Conservation (phyloP, 1,140 invertebrate genomes). For the Nasonia giraulti region DNA sequence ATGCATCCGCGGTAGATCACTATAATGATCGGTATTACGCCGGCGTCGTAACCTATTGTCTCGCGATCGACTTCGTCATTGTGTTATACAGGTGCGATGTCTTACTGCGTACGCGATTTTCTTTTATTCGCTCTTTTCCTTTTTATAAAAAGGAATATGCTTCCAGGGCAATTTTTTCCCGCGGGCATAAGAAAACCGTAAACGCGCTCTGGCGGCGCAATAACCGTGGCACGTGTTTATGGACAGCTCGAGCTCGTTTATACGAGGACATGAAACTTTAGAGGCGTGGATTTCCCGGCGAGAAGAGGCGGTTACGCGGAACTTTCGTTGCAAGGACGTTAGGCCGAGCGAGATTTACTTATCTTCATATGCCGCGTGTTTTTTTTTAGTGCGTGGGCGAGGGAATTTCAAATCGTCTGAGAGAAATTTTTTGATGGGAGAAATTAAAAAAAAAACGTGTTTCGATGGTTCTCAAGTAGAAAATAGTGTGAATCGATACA, state of each 20-base stretch:
- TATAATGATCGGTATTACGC: no score
- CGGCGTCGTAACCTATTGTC: no score
- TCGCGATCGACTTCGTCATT: no score
- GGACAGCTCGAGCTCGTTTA: slow-evolving; percentile 2
- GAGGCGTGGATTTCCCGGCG: not conserved
- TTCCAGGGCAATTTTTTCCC: not conserved
- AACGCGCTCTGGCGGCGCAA: not conserved
- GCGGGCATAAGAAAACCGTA: not conserved
- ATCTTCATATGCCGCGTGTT: no score
- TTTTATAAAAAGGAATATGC: not conserved
- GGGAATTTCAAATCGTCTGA: not conserved
- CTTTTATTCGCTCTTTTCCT: not conserved
- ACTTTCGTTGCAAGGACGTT: not conserved
- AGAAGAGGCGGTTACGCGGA: not conserved
- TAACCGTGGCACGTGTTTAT: not conserved
- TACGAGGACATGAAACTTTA: slow-evolving; percentile 14
- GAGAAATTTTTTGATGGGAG: not conserved
- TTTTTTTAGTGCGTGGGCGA: not conserved
- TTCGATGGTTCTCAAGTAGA: not conserved
- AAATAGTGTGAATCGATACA: not conserved
- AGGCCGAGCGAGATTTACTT: no score
- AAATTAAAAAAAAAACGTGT: not conserved
- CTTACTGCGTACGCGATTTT: not conserved
- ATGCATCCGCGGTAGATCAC: no score
- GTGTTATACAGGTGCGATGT: no score